Conservation (phyloP, 1,140 invertebrate genomes). For the Drosophila arawakana region DNA sequence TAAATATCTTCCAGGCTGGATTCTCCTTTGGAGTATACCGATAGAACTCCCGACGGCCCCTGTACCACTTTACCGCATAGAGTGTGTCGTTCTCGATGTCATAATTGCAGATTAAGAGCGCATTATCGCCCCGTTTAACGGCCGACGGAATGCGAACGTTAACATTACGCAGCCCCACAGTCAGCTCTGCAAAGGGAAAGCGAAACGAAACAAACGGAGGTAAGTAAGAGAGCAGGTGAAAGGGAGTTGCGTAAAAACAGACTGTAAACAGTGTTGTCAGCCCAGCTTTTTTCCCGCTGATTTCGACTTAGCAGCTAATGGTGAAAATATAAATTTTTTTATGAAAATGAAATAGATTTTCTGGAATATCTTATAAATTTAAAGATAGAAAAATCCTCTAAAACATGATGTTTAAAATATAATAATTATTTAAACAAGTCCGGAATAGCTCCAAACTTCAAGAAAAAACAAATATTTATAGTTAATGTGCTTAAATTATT, state of each 20-base stretch:
- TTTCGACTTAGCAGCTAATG: neutral
- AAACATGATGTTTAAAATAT: no score
- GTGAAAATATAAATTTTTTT: no score
- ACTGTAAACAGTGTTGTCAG: slow-evolving; percentile 1
- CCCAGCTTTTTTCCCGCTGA: neutral
- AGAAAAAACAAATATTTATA: no score
- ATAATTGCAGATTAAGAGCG: slow-evolving; percentile 91
- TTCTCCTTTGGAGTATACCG: slow-evolving; percentile 88
- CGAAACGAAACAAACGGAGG: slow-evolving; percentile 7
- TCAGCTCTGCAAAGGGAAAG: slow-evolving; percentile 58
- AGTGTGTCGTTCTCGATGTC: slow-evolving; percentile 91
- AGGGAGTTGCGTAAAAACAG: neutral
- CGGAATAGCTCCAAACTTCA: no score
- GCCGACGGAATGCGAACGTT: slow-evolving; percentile 89
- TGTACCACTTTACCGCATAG: slow-evolving; percentile 94
- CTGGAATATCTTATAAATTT: no score
- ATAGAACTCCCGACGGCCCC: slow-evolving; percentile 88
- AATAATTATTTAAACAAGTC: no score
- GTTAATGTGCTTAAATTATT: no score
- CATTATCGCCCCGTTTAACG: slow-evolving; percentile 89
- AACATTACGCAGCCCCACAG: slow-evolving; percentile 85
- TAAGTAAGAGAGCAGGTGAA: neutral
- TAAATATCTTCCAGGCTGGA: slow-evolving; percentile 88
- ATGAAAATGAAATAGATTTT: no score
- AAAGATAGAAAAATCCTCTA: no score